Evolutionary conservation across 2,888 invertebrate species (phyloP).

Genomic region (Nasonia oneida): DNA sequence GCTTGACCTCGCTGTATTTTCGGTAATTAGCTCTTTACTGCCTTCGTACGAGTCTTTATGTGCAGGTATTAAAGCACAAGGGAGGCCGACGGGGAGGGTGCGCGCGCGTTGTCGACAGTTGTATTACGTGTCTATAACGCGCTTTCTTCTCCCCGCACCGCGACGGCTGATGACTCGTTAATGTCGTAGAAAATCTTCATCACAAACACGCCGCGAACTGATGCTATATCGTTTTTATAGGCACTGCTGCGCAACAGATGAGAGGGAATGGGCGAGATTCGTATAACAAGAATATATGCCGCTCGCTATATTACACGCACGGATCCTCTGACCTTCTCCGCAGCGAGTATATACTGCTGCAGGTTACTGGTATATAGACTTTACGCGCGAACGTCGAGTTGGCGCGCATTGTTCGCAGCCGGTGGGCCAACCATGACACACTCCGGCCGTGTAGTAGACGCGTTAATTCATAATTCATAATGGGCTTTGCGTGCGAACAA

Average conservation of each 20-base stretch:
- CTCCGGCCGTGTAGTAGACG: conserved; percentile 48
- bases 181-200: neutral
- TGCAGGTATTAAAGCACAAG: neutral
- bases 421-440: neutral
- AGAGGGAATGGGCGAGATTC: neutral
- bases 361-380: neutral
- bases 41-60: neutral
- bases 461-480: conserved; percentile 76
- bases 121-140: neutral
- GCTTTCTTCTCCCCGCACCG: neutral
- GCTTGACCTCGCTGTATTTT: neutral
- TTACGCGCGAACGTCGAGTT: neutral
- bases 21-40: neutral
- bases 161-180: neutral
- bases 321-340: conserved; percentile 8
- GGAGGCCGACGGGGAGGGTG: neutral
- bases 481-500: conserved; percentile 74
- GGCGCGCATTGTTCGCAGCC: conserved; percentile 13
- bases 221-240: neutral
- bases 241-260: neutral
- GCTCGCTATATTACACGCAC: neutral
- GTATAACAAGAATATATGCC: neutral
- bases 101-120: neutral
- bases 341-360: neutral
- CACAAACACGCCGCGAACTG: neutral